Percentiles rank a stretch among this genome's conserved stretches.
Conservation (phyloP, 1,140 invertebrate species). For the Metopolophium dirhodum region DNA sequence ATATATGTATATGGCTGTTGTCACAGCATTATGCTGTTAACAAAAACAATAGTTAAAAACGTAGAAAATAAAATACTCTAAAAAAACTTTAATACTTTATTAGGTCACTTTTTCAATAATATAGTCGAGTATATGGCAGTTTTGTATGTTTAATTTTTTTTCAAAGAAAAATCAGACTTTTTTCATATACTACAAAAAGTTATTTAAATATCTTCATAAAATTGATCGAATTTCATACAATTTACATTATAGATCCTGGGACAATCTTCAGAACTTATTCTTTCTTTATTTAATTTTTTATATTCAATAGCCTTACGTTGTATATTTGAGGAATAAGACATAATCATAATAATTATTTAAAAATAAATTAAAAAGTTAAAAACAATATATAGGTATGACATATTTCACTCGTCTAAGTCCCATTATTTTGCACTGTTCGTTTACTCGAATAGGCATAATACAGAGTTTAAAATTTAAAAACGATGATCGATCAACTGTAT, state of each 20-base stretch:
- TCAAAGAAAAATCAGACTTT: background rate
- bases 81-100: background rate
- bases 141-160: background rate
- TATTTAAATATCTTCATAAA: background rate
- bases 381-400: background rate
- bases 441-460: background rate
- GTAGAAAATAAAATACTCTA: background rate
- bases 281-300: background rate
- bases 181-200: background rate
- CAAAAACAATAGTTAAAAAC: background rate
- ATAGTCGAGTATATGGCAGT: background rate
- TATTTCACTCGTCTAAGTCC: background rate
- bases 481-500: background rate
- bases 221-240: background rate
- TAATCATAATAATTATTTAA: too few relatives aligned
- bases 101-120: background rate
- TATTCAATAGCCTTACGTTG: background rate
- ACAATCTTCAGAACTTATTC: background rate
- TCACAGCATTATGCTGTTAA: background rate
- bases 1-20: too few relatives aligned
- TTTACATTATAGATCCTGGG: background rate
- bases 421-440: background rate
- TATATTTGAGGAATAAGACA: background rate
- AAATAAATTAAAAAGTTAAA: background rate
- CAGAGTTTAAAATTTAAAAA: background rate